A percentile compares a stretch with the other conserved stretches of the same genome.
Conservation (phyloP, 2,113 vertebrate genomes). For the Lonchura striata region DNA sequence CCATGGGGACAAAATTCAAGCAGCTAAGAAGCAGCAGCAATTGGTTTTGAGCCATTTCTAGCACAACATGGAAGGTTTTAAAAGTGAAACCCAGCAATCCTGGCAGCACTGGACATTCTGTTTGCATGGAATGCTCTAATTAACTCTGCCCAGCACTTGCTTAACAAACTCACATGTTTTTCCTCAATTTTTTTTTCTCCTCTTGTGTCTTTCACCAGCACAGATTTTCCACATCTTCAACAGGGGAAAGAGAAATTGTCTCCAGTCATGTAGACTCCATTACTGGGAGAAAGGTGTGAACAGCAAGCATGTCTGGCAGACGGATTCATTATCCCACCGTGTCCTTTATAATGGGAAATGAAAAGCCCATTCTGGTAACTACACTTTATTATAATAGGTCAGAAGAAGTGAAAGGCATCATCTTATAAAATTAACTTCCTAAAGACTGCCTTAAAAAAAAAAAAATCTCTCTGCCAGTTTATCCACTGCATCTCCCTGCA, state of each 20-base stretch:
- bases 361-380: conserved; percentile 70
- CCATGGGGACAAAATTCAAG: fast-evolving
- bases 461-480: neutral
- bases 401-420: conserved; percentile 64
- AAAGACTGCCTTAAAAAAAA: conserved; percentile 49
- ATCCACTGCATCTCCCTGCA: neutral
- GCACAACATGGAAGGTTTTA: neutral
- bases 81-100: neutral
- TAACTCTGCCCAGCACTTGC: neutral
- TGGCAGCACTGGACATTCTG: neutral
- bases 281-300: conserved; percentile 66
- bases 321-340: conserved; percentile 53
- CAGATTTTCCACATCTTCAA: conserved; percentile 23
- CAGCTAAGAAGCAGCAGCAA: neutral
- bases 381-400: conserved; percentile 69
- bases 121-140: neutral
- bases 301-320: conserved; percentile 60
- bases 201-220: neutral
- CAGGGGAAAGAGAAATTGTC: conserved; percentile 54
- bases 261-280: conserved; percentile 59
- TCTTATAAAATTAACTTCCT: conserved; percentile 68
- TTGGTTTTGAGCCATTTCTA: neutral
- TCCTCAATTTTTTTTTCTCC: neutral
- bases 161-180: neutral
- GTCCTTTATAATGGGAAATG: conserved; percentile 67